These are phyloP conservation scores for Holacanthella duospinosa DNA, from an alignment of 2,888 invertebrate genomes.

Conservation along the genomic window DNA sequence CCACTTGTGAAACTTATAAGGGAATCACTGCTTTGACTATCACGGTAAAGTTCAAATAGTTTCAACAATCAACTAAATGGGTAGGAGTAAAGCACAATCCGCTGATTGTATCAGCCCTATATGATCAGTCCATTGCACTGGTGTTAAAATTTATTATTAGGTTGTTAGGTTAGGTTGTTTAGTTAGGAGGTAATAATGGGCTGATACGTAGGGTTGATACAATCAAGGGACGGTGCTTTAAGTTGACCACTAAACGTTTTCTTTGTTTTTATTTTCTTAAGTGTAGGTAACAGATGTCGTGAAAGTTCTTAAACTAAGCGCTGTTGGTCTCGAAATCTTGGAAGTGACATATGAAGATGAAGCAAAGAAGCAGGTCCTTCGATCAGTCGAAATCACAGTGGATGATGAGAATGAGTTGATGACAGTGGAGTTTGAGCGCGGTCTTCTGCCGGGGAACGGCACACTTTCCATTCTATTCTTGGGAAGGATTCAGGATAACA, in stretches of 20 bases:
- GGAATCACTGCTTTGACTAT: background rate
- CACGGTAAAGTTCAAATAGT: too few relatives aligned
- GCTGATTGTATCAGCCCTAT: too few relatives aligned
- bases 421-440: conserved; percentile 53
- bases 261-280: background rate
- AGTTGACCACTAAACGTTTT: background rate
- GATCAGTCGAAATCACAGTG: conserved; percentile 21
- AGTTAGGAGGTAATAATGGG: too few relatives aligned
- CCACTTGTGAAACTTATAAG: background rate
- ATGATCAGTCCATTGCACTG: too few relatives aligned
- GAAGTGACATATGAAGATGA: background rate
- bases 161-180: too few relatives aligned
- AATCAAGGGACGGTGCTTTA: too few relatives aligned
- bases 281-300: background rate
- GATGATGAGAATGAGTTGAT: conserved; percentile 57
- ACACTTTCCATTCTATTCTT: conserved; percentile 58
- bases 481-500: conserved; percentile 78
- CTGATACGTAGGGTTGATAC: too few relatives aligned
- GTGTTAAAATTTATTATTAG: too few relatives aligned
- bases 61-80: too few relatives aligned
- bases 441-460: conserved; percentile 48
- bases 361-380: background rate
- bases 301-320: background rate
- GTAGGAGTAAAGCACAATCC: too few relatives aligned
- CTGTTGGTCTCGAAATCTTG: background rate